phyloP scores from a whole-genome alignment of 2,888 invertebrate species.

The Ichneumon xanthorius region DNA sequence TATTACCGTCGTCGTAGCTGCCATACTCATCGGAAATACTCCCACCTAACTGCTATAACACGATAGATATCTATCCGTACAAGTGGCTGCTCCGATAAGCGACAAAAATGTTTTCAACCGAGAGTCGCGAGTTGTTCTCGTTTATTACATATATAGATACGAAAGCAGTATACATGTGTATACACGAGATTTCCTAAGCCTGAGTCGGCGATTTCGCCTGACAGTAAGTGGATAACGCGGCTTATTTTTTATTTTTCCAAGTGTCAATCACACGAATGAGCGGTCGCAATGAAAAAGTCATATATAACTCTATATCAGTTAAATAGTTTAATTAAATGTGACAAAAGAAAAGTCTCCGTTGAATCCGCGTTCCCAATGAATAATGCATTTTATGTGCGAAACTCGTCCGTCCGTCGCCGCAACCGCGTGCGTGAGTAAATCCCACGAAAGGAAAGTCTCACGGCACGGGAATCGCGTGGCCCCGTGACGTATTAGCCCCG shows the following conservation, averaged over 20 bases:
- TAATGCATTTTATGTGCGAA: conserved; percentile 70
- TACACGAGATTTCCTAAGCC: conserved; percentile 1
- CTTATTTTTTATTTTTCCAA: background rate
- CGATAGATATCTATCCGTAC: conserved; percentile 6
- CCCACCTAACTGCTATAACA: background rate
- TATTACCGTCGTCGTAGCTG: background rate
- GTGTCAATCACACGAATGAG: background rate
- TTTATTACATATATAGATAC: conserved; percentile 8
- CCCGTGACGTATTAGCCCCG: conserved; percentile 68
- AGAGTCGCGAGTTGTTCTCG: background rate
- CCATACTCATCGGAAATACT: background rate
- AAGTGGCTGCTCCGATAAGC: conserved; percentile 28
- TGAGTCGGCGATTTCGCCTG: background rate
- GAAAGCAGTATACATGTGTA: background rate
- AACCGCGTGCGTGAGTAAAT: conserved; percentile 62
- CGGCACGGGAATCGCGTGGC: conserved; percentile 66
- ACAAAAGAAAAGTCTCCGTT: conserved; percentile 29
- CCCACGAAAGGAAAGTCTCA: conserved; percentile 71
- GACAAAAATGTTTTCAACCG: conserved; percentile 27
- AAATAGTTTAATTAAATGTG: background rate
- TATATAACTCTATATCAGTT: background rate
- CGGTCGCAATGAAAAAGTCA: background rate
- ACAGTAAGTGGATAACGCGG: background rate
- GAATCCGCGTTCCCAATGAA: conserved; percentile 46
- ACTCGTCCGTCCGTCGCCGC: conserved; percentile 59